Conservation (phyloP, 1,140 invertebrate species). For the Scylla paramamosain region DNA sequence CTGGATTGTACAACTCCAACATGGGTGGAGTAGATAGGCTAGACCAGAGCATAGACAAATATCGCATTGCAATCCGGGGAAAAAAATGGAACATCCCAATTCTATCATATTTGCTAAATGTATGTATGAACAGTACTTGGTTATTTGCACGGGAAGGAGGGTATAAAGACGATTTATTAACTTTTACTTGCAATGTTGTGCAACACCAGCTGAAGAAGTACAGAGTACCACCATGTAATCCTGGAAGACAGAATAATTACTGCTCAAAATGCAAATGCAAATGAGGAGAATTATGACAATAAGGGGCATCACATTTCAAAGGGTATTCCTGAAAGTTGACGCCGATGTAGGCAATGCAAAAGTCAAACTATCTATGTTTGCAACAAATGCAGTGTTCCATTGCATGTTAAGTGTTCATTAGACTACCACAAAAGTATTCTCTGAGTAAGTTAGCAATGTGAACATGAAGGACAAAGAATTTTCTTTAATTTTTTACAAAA, state of each 20-base stretch:
- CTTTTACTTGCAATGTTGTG: slow-evolving; percentile 33
- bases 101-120: slow-evolving; percentile 17
- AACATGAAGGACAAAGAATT: no score
- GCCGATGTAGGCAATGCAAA: slow-evolving; percentile 44
- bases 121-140: slow-evolving; percentile 42
- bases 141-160: slow-evolving; percentile 18
- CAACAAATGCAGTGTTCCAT: no score
- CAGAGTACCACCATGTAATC: slow-evolving; percentile 28
- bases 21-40: slow-evolving; percentile 35
- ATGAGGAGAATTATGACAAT: slow-evolving; percentile 45
- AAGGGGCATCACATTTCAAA: slow-evolving; percentile 34
- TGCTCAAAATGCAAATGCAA: slow-evolving; percentile 26
- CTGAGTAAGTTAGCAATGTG: no score
- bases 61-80: slow-evolving; percentile 39
- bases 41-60: slow-evolving; percentile 33
- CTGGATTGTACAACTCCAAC: no score
- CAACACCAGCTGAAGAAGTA: slow-evolving; percentile 50
- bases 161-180: slow-evolving; percentile 31
- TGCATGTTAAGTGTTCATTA: no score
- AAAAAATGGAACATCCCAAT: slow-evolving; percentile 18
- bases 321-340: slow-evolving; percentile 30
- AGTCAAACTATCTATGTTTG: slow-evolving; percentile 33
- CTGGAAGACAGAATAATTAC: slow-evolving; percentile 34
- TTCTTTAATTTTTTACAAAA: no score
- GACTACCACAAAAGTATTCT: no score